These are phyloP conservation scores for Sebastiscus tertius DNA, from an alignment of 2,797 vertebrate species.

Conservation along the genomic window DNA sequence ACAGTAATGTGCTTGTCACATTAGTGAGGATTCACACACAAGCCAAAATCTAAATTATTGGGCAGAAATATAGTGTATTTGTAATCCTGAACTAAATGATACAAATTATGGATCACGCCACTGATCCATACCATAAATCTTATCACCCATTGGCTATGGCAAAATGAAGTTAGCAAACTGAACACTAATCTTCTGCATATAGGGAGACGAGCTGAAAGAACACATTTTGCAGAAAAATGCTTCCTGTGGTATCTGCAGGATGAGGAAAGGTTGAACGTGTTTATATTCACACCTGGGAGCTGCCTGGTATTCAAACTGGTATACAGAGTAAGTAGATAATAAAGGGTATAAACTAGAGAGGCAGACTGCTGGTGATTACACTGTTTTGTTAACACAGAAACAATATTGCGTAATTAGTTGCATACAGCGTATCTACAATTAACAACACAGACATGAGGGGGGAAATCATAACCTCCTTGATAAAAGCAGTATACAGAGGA, in stretches of 20 bases:
- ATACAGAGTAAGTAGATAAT: neutral
- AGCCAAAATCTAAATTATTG: constrained; percentile 14
- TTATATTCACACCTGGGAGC: constrained; percentile 20
- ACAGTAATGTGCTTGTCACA: constrained; percentile 49
- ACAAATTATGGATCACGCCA: constrained; percentile 8
- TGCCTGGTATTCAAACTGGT: constrained; percentile 1
- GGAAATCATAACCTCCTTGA: neutral
- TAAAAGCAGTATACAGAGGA: neutral
- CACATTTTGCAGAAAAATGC: neutral
- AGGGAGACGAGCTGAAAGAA: neutral
- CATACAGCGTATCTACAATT: neutral
- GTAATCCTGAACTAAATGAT: neutral
- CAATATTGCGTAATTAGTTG: neutral
- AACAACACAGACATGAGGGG: neutral
- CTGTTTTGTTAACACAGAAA: neutral
- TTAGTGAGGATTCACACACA: constrained; percentile 36
- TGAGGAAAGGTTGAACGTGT: constrained; percentile 13
- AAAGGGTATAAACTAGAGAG: neutral
- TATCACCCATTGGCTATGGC: constrained; percentile 9
- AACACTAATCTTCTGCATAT: neutral
- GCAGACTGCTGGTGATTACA: neutral
- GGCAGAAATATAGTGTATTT: neutral
- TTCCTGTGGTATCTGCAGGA: neutral
- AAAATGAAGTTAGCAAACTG: neutral
- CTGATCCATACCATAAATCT: constrained; percentile 19